These are phyloP conservation scores for Erythrolamprus reginae DNA, from an alignment of 2,113 vertebrate species.

Conservation along the genomic window DNA sequence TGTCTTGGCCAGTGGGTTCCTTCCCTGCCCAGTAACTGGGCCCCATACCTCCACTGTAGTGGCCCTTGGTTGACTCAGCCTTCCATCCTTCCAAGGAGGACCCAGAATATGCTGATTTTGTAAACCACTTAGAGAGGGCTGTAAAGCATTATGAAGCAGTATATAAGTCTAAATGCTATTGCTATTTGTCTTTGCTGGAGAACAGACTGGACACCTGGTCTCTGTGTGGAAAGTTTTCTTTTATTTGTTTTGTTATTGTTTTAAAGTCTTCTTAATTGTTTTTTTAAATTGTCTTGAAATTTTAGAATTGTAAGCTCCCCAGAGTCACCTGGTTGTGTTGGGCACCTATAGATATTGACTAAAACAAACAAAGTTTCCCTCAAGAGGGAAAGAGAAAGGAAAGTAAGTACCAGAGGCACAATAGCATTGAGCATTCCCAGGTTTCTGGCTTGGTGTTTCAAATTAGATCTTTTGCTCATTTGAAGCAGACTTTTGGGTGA, in stretches of 20 bases:
- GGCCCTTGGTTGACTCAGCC: too few relatives aligned
- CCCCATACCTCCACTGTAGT: neutral
- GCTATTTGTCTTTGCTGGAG: neutral
- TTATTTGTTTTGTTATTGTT: neutral
- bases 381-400: neutral
- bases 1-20: neutral
- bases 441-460: neutral
- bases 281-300: too few relatives aligned
- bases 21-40: neutral
- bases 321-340: too few relatives aligned
- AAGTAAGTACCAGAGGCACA: neutral
- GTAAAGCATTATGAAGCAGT: too few relatives aligned
- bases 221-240: neutral
- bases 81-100: too few relatives aligned
- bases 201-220: neutral
- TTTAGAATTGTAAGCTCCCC: too few relatives aligned
- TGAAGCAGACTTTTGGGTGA: neutral
- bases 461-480: neutral
- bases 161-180: too few relatives aligned
- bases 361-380: neutral
- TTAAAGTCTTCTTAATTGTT: neutral
- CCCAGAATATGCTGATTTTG: too few relatives aligned
- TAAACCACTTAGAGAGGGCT: too few relatives aligned
- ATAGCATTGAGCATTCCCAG: neutral
- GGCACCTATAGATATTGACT: too few relatives aligned